A percentile compares a stretch with the other conserved stretches of the same genome.
phyloP scores from a whole-genome alignment of 2,797 vertebrate genomes.

The Pangasius djambal region DNA sequence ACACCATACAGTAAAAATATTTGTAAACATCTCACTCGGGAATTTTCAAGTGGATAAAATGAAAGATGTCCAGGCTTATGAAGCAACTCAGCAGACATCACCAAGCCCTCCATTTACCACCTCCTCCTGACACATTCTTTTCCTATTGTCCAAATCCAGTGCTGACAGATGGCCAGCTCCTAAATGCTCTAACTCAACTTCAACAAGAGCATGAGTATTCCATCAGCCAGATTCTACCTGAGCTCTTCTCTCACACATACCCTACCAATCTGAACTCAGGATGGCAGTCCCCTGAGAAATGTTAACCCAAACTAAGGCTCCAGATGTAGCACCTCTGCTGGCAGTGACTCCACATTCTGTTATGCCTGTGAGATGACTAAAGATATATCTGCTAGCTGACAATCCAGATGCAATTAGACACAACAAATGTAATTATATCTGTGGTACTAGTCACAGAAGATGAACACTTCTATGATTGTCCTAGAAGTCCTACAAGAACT shows the following conservation, averaged over 20 bases:
- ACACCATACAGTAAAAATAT: slow-evolving; percentile 42
- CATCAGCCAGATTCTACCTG: not conserved
- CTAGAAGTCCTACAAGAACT: not conserved
- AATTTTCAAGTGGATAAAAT: slow-evolving; percentile 27
- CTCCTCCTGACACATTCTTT: slow-evolving; percentile 36
- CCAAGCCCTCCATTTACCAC: slow-evolving; percentile 6
- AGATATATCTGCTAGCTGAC: slow-evolving; percentile 1
- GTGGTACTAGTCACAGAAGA: not conserved
- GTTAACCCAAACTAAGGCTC: not conserved
- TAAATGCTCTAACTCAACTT: not conserved
- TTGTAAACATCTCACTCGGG: slow-evolving; percentile 45
- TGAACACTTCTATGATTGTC: not conserved
- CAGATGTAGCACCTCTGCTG: not conserved
- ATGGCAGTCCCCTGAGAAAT: not conserved
- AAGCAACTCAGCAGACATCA: slow-evolving; percentile 23
- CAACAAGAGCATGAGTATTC: not conserved
- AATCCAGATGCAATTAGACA: not conserved
- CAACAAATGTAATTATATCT: not conserved
- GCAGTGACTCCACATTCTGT: not conserved
- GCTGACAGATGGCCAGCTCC: slow-evolving; percentile 19
- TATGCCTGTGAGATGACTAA: not conserved
- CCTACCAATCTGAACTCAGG: not conserved
- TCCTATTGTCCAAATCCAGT: slow-evolving; percentile 19
- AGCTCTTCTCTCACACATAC: not conserved
- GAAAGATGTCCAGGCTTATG: slow-evolving; percentile 31